Evolutionary conservation across 2,797 vertebrate species (phyloP).

Genomic region (Gallinago solitaria): DNA sequence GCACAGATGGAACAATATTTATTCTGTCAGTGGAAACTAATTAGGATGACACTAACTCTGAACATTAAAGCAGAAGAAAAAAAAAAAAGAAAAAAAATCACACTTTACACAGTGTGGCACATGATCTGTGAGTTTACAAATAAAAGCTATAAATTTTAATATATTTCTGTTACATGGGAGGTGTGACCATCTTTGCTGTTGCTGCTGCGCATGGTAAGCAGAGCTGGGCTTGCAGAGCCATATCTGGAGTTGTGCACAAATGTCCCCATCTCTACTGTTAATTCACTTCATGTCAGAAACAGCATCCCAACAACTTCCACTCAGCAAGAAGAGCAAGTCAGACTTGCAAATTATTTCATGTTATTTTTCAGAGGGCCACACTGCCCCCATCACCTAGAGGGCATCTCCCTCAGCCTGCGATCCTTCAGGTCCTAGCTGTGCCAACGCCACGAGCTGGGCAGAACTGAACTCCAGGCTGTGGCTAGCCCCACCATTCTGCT

Average conservation of each 20-base stretch:
- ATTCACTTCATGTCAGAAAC: background rate
- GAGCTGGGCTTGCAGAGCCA: background rate
- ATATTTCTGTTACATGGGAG: slow-evolving; percentile 24
- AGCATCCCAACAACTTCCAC: background rate
- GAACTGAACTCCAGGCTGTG: background rate
- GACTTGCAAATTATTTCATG: background rate
- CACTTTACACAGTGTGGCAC: slow-evolving; percentile 64
- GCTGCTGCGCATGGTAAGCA: background rate
- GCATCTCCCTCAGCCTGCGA: background rate
- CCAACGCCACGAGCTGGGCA: accelerated
- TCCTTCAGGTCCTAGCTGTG: background rate
- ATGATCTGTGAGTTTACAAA: slow-evolving; percentile 61
- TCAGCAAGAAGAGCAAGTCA: background rate
- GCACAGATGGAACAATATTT: slow-evolving; percentile 72
- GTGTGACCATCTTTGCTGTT: slow-evolving; percentile 11
- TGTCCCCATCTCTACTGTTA: background rate
- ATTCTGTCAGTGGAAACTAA: slow-evolving; percentile 74
- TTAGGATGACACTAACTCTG: slow-evolving; percentile 71
- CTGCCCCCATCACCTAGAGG: background rate
- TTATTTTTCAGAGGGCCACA: background rate
- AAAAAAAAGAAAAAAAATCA: slow-evolving; percentile 1
- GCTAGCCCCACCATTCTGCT: background rate
- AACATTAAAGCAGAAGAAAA: slow-evolving; percentile 62
- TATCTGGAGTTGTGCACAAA: background rate
- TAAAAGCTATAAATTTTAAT: slow-evolving; percentile 61